Evolutionary conservation across 2,888 invertebrate species (phyloP).

Genomic region (Abrostola triplasia): DNA sequence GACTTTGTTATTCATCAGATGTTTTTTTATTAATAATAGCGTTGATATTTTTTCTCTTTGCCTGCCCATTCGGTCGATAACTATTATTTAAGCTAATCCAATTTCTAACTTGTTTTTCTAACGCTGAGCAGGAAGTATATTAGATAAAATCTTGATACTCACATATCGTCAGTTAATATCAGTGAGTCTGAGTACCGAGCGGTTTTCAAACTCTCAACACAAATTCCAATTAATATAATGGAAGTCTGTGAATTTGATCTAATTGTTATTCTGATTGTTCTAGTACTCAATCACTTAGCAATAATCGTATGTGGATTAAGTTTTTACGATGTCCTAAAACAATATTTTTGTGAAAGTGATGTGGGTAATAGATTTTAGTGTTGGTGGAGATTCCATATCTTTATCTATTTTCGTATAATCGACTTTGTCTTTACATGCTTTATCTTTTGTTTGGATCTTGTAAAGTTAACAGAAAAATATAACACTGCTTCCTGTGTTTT

Average conservation of each 20-base stretch:
- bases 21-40: slow-evolving; percentile 20
- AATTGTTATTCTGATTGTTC: slow-evolving; percentile 62
- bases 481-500: too few relatives aligned
- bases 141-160: slow-evolving; percentile 67
- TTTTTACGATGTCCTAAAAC: too few relatives aligned
- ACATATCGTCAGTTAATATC: slow-evolving; percentile 67
- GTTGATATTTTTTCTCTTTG: slow-evolving; percentile 27
- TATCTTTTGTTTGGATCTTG: neutral
- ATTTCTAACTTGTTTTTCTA: slow-evolving; percentile 44
- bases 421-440: neutral
- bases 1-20: neutral
- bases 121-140: slow-evolving; percentile 62
- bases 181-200: slow-evolving; percentile 58
- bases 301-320: slow-evolving; percentile 9
- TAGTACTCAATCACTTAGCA: slow-evolving; percentile 25
- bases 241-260: slow-evolving; percentile 61
- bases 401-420: neutral
- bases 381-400: too few relatives aligned
- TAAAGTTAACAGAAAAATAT: too few relatives aligned
- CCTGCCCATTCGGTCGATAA: slow-evolving; percentile 27
- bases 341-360: too few relatives aligned
- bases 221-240: slow-evolving; percentile 72
- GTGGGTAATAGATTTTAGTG: too few relatives aligned
- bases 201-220: slow-evolving; percentile 60
- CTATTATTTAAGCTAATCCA: slow-evolving; percentile 40